Base-by-base conservation (phyloP, 2,888 invertebrate species). In the Trissolcus japonicus region DNA sequence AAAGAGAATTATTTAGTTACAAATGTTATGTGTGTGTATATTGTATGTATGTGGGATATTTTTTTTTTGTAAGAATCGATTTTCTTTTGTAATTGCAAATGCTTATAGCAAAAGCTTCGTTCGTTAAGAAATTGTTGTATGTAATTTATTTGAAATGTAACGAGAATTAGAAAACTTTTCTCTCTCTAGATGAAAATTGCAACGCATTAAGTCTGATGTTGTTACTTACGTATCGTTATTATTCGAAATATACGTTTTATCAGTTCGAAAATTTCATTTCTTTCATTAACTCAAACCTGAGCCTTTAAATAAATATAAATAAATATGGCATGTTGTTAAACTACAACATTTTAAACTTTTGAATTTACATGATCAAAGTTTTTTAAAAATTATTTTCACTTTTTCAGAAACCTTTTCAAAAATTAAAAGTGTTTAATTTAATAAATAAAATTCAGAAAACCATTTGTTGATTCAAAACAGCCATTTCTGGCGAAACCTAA, bases 161-260 rank as follows among this genome's bases (percentile, higher is more conserved):
- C 14, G n/a, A 46, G 14, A 46, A 9, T 46, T 46, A 16, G 46
- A 16, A 16, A 46, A n/a, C 7, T 46, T 6, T 19, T 50, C n/a
- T 25, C 19, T 51, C 46, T 50, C 35, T 1, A 54, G 16, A 50
- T 56, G 14, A 57, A 63, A n/a, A 43, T 17, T 14, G 29, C 48
- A 48, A 57, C 17, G 57, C 43, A 63, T 57, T 62, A 14, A 61
- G 55, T 35, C 50, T 56, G 62, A 71, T 56, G 43, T 59, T 71
- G 63, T 71, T 63, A 71, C 35, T 62, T 57, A 56, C 56, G 48
- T 71, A 62, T 29, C 57, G 71, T 71, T 71, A 71, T 7, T 62
- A 71, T 71, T 62, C 40, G 62, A 62, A 69, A 62, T 62, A 71
- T 62, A 71, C 50, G 29, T 56, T 71, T 62, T 71, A 71, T 71